Evolutionary conservation across 2,888 invertebrate genomes (phyloP).

Genomic region (Serrognathus titanus): DNA sequence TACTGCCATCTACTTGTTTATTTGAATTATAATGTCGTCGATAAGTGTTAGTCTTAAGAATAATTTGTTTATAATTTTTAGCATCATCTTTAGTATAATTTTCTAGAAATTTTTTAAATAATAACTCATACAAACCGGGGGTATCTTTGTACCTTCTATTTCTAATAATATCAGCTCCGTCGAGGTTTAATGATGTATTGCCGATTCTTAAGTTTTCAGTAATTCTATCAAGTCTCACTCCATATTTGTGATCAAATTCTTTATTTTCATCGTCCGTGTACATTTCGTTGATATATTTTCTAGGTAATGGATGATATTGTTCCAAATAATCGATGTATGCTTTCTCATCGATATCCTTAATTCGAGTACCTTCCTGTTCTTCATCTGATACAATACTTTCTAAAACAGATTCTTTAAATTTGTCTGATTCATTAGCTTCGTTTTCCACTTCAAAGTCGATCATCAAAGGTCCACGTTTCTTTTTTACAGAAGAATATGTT

Average conservation of each 20-base stretch:
- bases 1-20: too few species aligned
- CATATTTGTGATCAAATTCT: conserved; percentile 21
- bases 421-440: background rate
- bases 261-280: conserved; percentile 7
- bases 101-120: too few species aligned
- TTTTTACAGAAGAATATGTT: too few species aligned
- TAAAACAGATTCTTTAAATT: background rate
- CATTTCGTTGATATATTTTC: conserved; percentile 11
- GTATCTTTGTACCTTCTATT: too few species aligned
- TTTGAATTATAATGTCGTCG: too few species aligned
- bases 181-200: background rate
- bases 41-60: too few species aligned
- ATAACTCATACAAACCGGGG: too few species aligned
- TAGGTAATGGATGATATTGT: conserved; percentile 17
- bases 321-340: background rate
- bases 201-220: background rate
- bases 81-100: too few species aligned
- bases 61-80: too few species aligned
- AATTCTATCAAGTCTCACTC: conserved; percentile 13
- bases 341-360: background rate
- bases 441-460: background rate
- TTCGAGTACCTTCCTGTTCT: conserved; percentile 8
- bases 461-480: background rate
- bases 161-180: too few species aligned
- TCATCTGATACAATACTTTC: background rate